Percentiles rank a stretch among this genome's conserved stretches.
Evolutionary conservation across 2,888 invertebrate species (phyloP).

Genomic region (Panzeria rudis): DNA sequence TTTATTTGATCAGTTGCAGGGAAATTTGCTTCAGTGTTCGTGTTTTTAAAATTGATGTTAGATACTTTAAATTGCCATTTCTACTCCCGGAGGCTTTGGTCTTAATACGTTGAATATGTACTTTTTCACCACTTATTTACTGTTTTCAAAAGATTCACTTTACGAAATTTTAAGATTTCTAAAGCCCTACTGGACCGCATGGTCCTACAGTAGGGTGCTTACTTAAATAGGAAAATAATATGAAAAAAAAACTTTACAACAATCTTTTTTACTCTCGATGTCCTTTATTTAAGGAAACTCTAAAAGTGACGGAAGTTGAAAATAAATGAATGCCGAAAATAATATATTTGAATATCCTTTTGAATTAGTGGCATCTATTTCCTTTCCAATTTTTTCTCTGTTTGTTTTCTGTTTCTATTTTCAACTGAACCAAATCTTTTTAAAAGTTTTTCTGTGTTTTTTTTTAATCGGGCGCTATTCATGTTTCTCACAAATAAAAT

Average conservation of each 20-base stretch:
- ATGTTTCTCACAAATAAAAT: slow-evolving; percentile 41
- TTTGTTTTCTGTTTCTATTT: not conserved
- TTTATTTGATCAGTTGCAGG: no score
- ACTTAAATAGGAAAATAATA: not conserved
- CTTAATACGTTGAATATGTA: no score
- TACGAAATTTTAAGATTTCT: not conserved
- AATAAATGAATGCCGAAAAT: slow-evolving; percentile 46
- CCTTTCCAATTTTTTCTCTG: slow-evolving; percentile 1
- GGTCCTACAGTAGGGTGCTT: slow-evolving; percentile 5
- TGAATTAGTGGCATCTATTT: slow-evolving; percentile 63
- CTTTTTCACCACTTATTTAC: no score
- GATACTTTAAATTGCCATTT: no score
- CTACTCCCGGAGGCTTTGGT: no score
- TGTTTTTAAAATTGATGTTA: no score
- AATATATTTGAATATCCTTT: slow-evolving; percentile 56
- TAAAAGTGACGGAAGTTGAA: slow-evolving; percentile 60
- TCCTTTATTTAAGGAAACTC: slow-evolving; percentile 44
- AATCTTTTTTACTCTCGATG: not conserved
- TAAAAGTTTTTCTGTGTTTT: not conserved
- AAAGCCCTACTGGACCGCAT: no score
- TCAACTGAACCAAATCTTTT: slow-evolving; percentile 39
- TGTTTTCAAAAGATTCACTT: no score
- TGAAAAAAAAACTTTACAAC: slow-evolving; percentile 32
- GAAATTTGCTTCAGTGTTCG: no score
- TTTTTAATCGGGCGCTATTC: slow-evolving; percentile 17